Conservation (phyloP, 1,140 invertebrate species). For the Eriosoma lanigerum region DNA sequence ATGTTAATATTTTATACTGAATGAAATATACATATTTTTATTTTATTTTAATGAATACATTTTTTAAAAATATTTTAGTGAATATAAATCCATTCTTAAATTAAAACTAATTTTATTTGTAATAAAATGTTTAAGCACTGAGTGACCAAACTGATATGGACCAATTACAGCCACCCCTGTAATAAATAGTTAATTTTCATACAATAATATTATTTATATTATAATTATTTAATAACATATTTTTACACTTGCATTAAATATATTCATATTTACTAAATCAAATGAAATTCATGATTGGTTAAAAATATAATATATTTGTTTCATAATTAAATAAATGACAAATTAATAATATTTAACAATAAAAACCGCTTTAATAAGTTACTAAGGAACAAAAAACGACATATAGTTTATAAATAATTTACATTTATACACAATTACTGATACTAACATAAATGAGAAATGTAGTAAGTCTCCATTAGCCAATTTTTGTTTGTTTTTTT, state of each 20-base stretch:
- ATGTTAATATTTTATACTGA: no score
- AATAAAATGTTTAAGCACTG: no score
- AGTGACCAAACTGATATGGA: no score
- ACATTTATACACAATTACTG: conserved; percentile 10
- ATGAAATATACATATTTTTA: no score
- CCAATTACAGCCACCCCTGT: no score
- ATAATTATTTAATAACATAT: neutral
- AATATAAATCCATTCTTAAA: no score
- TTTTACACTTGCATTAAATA: neutral
- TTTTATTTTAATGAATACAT: no score
- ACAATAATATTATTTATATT: no score
- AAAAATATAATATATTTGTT: conserved; percentile 5
- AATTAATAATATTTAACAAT: conserved; percentile 28
- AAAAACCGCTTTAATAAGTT: conserved; percentile 44
- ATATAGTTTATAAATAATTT: conserved; percentile 17
- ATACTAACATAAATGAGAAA: conserved; percentile 29
- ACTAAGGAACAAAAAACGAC: conserved; percentile 35
- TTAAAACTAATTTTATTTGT: no score
- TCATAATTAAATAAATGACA: conserved; percentile 24
- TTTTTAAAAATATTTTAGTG: no score
- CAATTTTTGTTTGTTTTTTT: neutral
- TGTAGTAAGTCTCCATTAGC: conserved; percentile 21
- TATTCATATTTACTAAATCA: neutral
- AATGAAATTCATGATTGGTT: neutral
- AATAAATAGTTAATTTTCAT: no score